These are phyloP conservation scores for Bryconaethiops microstoma DNA, from an alignment of 2,797 vertebrate species.

Conservation along the genomic window DNA sequence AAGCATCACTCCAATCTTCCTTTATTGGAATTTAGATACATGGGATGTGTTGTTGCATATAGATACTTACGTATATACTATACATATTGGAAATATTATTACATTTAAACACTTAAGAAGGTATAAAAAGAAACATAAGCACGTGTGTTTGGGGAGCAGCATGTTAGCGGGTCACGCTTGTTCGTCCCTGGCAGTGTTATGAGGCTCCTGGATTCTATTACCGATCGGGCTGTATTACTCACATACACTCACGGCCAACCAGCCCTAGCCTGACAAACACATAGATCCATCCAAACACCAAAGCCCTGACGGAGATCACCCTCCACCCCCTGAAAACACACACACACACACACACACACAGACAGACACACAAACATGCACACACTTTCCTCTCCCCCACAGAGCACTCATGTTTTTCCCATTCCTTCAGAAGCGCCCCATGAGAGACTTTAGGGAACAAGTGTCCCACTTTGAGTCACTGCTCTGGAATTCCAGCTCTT, in stretches of 20 bases:
- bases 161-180: neutral
- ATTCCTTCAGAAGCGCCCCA: conserved; percentile 18
- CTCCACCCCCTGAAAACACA: neutral
- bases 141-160: too few species aligned
- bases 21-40: neutral
- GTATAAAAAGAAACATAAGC: neutral
- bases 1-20: too few species aligned
- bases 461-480: conserved; percentile 23
- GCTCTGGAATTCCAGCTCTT: conserved; percentile 32
- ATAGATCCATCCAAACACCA: neutral
- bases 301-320: too few species aligned
- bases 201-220: conserved; percentile 5
- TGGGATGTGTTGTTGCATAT: too few species aligned
- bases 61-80: neutral
- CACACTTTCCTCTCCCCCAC: conserved; percentile 1
- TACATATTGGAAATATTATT: neutral
- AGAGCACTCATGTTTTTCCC: conserved; percentile 17
- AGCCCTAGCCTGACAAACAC: neutral
- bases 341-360: neutral
- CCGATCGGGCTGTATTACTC: neutral
- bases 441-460: conserved; percentile 20
- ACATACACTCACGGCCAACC: conserved; percentile 2
- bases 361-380: neutral
- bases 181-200: neutral
- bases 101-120: neutral